These are phyloP conservation scores for Agrochola lychnidis DNA, from an alignment of 2,888 invertebrate species.

Conservation along the genomic window DNA sequence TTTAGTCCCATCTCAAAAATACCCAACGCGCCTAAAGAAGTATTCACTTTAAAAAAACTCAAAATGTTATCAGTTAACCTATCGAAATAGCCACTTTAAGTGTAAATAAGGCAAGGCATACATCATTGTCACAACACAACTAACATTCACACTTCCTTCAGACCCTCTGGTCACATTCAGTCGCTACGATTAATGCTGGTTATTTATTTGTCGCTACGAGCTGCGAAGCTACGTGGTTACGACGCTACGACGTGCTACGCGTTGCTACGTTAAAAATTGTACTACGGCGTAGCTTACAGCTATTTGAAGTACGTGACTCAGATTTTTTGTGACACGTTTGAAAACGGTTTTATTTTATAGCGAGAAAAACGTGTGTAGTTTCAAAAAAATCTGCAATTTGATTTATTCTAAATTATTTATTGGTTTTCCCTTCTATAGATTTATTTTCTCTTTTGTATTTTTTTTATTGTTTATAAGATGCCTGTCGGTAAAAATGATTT, in stretches of 20 bases:
- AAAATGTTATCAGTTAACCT: neutral
- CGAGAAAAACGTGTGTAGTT: neutral
- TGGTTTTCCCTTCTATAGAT: neutral
- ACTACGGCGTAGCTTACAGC: conserved; percentile 45
- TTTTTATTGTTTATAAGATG: too few relatives aligned
- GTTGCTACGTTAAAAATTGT: conserved; percentile 13
- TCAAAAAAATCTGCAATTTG: neutral
- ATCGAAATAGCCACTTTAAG: neutral
- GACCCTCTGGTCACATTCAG: conserved; percentile 42
- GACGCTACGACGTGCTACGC: conserved; percentile 37
- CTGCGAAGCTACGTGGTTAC: conserved; percentile 50
- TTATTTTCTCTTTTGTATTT: neutral
- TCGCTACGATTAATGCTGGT: conserved; percentile 47
- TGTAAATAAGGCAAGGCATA: conserved; percentile 24
- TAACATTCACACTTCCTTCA: conserved; percentile 31
- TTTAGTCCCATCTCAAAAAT: too few relatives aligned
- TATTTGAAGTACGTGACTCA: conserved; percentile 41
- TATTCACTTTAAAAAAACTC: too few relatives aligned
- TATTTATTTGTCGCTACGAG: conserved; percentile 56
- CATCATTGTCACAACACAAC: conserved; percentile 41
- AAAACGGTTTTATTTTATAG: conserved; percentile 17
- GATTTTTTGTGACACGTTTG: conserved; percentile 11
- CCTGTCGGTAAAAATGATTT: too few relatives aligned
- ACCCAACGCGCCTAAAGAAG: too few relatives aligned
- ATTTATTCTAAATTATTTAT: too few relatives aligned